Percentiles rank a stretch among this genome's conserved stretches.
These are phyloP conservation scores for Chrysaora quinquecirrha DNA, from an alignment of 30 jellyfish, hydroid and myxozoan genomes.

Conservation along the genomic window DNA sequence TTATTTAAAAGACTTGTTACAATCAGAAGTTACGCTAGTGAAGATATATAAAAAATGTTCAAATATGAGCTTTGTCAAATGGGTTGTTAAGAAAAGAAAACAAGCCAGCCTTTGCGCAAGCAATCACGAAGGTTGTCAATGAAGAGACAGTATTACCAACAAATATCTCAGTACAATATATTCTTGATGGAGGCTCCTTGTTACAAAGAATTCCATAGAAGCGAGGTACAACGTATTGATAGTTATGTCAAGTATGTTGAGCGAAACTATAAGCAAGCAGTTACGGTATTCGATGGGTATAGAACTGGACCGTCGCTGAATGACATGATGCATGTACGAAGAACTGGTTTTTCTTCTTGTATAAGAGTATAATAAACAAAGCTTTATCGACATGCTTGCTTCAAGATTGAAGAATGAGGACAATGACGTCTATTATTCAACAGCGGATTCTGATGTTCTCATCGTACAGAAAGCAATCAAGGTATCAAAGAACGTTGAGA, in stretches of 20 bases:
- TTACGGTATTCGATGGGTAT: not conserved
- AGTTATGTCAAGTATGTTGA: not conserved
- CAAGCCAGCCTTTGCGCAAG: no score
- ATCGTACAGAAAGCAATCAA: no score
- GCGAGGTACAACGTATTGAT: not conserved
- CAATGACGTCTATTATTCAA: no score
- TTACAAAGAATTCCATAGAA: not conserved
- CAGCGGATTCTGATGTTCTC: no score
- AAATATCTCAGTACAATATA: not conserved
- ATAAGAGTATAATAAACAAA: not conserved
- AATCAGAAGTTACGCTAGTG: not conserved
- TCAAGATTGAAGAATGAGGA: no score
- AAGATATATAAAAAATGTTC: not conserved
- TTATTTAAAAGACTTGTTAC: conserved; percentile 15
- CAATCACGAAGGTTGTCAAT: not conserved
- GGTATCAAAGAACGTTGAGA: no score
- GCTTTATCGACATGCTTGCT: no score
- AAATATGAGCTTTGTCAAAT: conserved; percentile 9
- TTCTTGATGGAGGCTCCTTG: conserved; percentile 5
- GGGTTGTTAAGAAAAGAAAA: conserved; percentile 7
- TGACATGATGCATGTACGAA: not conserved
- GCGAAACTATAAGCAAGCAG: not conserved
- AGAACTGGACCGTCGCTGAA: not conserved
- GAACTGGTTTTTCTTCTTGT: not conserved
- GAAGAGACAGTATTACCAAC: not conserved